Evolutionary conservation across 2,888 invertebrate genomes (phyloP).

Genomic region (Chorisops tibialis): DNA sequence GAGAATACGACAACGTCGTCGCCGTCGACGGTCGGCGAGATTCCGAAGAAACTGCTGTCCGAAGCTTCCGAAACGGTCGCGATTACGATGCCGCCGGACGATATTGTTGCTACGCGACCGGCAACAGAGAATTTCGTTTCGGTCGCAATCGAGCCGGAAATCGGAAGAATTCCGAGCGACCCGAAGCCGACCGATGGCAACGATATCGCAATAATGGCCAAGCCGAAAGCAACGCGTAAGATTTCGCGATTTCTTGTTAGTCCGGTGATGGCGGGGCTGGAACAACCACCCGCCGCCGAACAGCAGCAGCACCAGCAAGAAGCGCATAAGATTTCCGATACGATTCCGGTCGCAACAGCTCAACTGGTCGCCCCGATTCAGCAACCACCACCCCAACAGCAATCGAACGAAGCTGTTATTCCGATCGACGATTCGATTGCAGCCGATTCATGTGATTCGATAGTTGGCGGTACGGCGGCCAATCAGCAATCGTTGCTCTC

Average conservation of each 20-base stretch:
- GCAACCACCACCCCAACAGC: background rate
- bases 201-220: conserved; percentile 40
- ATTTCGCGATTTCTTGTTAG: conserved; percentile 80
- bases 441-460: conserved; percentile 5
- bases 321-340: background rate
- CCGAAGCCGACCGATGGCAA: conserved; percentile 18
- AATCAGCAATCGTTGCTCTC: background rate
- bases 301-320: background rate
- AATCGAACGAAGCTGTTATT: background rate
- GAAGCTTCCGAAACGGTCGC: background rate
- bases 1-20: conserved; percentile 53
- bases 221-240: conserved; percentile 62
- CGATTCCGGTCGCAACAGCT: background rate
- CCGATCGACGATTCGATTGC: background rate
- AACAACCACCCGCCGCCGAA: too few species aligned
- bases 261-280: conserved; percentile 61
- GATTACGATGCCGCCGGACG: background rate
- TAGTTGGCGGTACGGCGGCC: too few species aligned
- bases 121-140: background rate
- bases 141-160: background rate
- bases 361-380: too few species aligned
- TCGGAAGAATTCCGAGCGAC: background rate
- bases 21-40: conserved; percentile 36
- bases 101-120: conserved; percentile 31
- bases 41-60: conserved; percentile 28